These are phyloP conservation scores for Tachina fera DNA, from an alignment of 2,888 invertebrate species.

Conservation along the genomic window DNA sequence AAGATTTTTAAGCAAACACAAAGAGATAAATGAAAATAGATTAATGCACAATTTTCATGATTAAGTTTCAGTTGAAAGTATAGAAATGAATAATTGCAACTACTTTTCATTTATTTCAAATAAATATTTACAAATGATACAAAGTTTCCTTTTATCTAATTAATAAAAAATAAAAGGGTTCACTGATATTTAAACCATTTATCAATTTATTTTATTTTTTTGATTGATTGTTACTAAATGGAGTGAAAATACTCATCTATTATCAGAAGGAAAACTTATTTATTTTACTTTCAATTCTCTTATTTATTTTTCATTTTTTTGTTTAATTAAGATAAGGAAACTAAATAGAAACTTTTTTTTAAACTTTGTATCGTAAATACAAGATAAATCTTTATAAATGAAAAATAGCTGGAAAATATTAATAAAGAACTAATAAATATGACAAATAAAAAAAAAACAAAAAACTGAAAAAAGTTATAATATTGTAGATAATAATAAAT, in stretches of 20 bases:
- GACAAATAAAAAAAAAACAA: constrained; percentile 42
- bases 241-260: constrained; percentile 5
- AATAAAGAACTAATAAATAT: constrained; percentile 45
- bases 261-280: constrained; percentile 40
- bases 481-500: constrained; percentile 17
- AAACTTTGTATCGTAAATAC: constrained; percentile 58
- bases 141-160: constrained; percentile 2
- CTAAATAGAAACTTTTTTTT: constrained; percentile 33
- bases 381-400: constrained; percentile 58
- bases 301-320: constrained; percentile 6
- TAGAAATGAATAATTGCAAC: constrained; percentile 15
- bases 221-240: constrained; percentile 45
- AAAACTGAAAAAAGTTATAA: constrained; percentile 16
- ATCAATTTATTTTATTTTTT: not conserved
- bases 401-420: constrained; percentile 56
- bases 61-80: constrained; percentile 35
- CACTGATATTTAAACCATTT: constrained; percentile 17
- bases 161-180: constrained; percentile 22
- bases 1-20: constrained; percentile 80
- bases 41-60: constrained; percentile 82
- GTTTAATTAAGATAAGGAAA: constrained; percentile 61
- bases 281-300: constrained; percentile 7
- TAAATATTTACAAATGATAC: constrained; percentile 11
- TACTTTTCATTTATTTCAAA: constrained; percentile 50
- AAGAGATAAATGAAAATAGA: constrained; percentile 75